A percentile compares a stretch with the other conserved stretches of the same genome.
phyloP scores from a whole-genome alignment of 2,797 vertebrate species.

The Peromyscus eremicus region DNA sequence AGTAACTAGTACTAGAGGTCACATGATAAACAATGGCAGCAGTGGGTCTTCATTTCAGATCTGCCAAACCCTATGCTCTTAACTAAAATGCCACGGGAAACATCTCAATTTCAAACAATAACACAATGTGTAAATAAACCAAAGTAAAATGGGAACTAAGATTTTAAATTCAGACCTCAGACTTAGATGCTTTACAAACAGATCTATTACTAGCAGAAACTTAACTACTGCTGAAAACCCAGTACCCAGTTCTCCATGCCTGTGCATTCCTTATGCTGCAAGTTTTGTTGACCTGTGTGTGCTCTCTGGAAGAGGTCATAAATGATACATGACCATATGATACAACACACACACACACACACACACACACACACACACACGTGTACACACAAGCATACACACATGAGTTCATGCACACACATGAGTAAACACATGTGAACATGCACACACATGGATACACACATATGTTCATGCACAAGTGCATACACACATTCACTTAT shows the following conservation, averaged over 20 bases:
- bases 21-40: neutral
- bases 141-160: neutral
- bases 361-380: neutral
- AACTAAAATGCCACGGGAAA: neutral
- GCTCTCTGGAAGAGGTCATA: neutral
- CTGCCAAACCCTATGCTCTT: neutral
- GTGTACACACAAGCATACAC: neutral
- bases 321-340: neutral
- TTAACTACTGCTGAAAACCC: too few relatives aligned
- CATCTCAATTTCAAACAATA: neutral
- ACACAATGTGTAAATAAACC: neutral
- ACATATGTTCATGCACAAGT: neutral
- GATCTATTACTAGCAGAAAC: neutral
- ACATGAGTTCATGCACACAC: neutral
- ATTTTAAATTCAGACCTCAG: neutral
- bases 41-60: neutral
- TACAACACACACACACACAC: neutral
- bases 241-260: neutral
- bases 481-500: neutral
- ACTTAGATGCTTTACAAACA: neutral
- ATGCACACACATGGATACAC: neutral
- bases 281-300: too few relatives aligned
- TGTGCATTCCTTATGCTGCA: rapidly evolving
- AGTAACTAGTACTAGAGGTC: neutral
- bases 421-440: neutral